Conservation (phyloP, 1,140 invertebrate species). For the Ptiloglossa arizonensis region DNA sequence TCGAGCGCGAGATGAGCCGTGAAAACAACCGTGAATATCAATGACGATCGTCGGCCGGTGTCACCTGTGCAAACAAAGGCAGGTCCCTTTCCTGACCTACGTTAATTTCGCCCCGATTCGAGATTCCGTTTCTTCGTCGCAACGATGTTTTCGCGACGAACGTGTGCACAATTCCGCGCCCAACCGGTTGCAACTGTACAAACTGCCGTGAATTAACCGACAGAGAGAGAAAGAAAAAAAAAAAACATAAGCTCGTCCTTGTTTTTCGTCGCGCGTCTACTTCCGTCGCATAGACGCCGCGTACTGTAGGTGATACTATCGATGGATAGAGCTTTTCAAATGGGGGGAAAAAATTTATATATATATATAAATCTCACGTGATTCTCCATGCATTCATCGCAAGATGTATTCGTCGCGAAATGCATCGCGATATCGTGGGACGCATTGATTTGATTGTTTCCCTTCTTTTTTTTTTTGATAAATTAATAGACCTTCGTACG, state of each 20-base stretch:
- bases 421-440: no score
- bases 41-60: conserved; percentile 38
- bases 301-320: no score
- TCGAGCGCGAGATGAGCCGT: conserved; percentile 11
- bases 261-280: conserved; percentile 71
- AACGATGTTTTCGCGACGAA: background rate
- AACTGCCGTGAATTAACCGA: conserved; percentile 52
- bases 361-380: no score
- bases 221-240: no score
- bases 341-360: no score
- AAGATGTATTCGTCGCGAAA: no score
- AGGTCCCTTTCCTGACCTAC: conserved; percentile 53
- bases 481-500: no score
- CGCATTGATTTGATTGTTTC: no score
- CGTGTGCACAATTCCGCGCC: background rate
- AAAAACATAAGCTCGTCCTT: conserved; percentile 65
- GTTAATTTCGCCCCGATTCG: conserved; percentile 27
- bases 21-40: conserved; percentile 60
- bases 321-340: no score
- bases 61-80: conserved; percentile 68
- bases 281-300: conserved; percentile 8
- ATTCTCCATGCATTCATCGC: no score
- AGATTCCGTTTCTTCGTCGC: conserved; percentile 40
- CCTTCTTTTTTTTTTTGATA: no score
- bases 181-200: conserved; percentile 64